Evolutionary conservation across 2,888 invertebrate species (phyloP).

Genomic region (Xestobium rufovillosum): DNA sequence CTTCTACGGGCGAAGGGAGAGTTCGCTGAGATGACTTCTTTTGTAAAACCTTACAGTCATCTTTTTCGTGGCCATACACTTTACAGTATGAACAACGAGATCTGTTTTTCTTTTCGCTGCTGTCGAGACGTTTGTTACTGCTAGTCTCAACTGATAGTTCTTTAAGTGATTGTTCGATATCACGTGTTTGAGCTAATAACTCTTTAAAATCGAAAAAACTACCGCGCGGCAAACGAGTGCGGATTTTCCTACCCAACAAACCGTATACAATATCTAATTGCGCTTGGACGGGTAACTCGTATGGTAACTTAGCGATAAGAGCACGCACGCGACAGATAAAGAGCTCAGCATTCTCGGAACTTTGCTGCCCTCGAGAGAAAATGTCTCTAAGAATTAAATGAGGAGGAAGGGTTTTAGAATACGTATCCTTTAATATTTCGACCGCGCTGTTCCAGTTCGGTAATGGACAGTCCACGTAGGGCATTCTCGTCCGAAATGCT

Average conservation of each 20-base stretch:
- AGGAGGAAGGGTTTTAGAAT: slow-evolving; percentile 6
- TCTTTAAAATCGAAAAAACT: no score
- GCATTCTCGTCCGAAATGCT: slow-evolving; percentile 8
- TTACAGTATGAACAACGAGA: no score
- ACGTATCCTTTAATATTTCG: slow-evolving; percentile 3
- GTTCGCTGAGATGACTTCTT: slow-evolving; percentile 5
- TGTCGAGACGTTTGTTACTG: no score
- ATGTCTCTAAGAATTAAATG: slow-evolving; percentile 8
- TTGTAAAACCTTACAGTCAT: slow-evolving; percentile 5
- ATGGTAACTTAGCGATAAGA: slow-evolving; percentile 5
- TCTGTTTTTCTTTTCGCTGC: no score
- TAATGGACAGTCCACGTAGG: slow-evolving; percentile 7
- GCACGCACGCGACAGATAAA: slow-evolving; percentile 6
- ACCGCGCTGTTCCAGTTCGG: slow-evolving; percentile 2
- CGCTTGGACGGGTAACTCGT: slow-evolving; percentile 1
- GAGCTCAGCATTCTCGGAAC: slow-evolving; percentile 1
- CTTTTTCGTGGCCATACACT: slow-evolving; percentile 3
- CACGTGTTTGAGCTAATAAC: no score
- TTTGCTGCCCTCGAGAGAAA: slow-evolving; percentile 5
- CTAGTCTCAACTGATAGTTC: no score
- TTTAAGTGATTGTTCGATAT: no score
- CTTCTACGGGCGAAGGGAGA: neutral
- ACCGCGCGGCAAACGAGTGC: no score
- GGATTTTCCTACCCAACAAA: slow-evolving; percentile 6
- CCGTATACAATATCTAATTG: neutral